Percentiles rank a stretch among this genome's conserved stretches.
Evolutionary conservation across 2,113 vertebrate species (phyloP).

Genomic region (Aleadryas rufinucha): DNA sequence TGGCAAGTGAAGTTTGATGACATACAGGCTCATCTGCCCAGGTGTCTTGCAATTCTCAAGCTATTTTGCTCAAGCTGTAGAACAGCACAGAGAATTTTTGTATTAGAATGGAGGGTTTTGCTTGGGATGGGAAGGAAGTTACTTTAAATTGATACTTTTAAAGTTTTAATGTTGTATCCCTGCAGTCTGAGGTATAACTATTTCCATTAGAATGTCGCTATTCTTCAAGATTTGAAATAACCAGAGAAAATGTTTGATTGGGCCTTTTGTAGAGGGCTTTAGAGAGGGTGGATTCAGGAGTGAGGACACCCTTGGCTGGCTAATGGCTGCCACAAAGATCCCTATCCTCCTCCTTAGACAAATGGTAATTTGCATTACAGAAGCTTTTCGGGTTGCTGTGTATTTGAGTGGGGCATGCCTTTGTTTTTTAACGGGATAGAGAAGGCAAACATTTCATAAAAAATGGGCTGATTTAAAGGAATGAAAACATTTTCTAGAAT

Average conservation of each 20-base stretch:
- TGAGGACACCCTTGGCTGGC: neutral
- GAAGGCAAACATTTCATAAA: neutral
- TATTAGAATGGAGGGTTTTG: accelerated
- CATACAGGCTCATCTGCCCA: neutral
- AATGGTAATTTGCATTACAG: constrained; percentile 34
- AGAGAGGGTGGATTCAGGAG: neutral
- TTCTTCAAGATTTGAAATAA: neutral
- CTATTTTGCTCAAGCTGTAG: neutral
- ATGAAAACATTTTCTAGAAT: neutral
- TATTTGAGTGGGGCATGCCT: neutral
- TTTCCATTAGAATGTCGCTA: neutral
- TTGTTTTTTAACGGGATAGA: neutral
- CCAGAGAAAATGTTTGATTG: neutral
- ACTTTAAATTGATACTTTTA: neutral
- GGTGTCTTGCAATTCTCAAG: neutral
- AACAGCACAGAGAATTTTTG: neutral
- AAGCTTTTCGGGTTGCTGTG: neutral
- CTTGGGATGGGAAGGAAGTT: neutral
- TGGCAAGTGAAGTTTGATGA: neutral
- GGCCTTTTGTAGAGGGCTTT: neutral
- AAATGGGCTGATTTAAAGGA: neutral
- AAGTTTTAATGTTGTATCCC: neutral
- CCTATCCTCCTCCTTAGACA: neutral
- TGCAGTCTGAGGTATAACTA: neutral
- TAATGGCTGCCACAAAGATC: neutral